Conservation (phyloP, 2,113 vertebrate genomes). For the Illadopsis cleaveri region DNA sequence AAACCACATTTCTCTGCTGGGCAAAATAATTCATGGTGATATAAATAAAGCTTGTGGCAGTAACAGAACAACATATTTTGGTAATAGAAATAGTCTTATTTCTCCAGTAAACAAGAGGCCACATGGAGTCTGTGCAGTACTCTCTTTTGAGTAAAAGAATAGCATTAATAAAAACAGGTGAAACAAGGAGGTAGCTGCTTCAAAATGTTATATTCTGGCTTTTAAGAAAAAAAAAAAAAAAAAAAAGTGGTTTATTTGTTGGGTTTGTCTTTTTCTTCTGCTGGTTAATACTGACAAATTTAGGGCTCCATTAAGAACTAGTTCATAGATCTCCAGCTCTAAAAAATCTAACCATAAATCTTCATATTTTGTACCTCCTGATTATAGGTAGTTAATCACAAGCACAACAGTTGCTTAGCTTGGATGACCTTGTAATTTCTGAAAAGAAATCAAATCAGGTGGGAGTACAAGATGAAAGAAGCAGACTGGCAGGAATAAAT, state of each 20-base stretch:
- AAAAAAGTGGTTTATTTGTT: neutral
- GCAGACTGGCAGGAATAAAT: slow-evolving; percentile 9
- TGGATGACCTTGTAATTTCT: slow-evolving; percentile 14
- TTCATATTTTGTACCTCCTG: slow-evolving; percentile 21
- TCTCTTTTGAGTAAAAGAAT: neutral
- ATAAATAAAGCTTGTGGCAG: neutral
- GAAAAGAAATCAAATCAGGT: slow-evolving; percentile 3
- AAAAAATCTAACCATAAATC: slow-evolving; percentile 47
- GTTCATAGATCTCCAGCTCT: slow-evolving; percentile 41
- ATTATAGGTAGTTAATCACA: slow-evolving; percentile 33
- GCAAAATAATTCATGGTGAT: slow-evolving; percentile 15
- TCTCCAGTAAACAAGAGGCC: neutral
- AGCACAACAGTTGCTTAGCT: slow-evolving; percentile 29
- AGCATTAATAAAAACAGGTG: neutral
- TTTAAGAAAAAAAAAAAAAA: neutral
- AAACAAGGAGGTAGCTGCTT: neutral
- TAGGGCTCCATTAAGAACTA: slow-evolving; percentile 29
- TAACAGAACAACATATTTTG: neutral
- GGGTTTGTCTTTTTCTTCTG: neutral
- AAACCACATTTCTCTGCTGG: neutral
- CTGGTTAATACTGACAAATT: neutral
- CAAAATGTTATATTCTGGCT: neutral
- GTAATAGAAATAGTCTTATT: neutral
- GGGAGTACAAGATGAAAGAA: neutral
- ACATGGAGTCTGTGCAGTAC: neutral